A percentile compares a stretch with the other conserved stretches of the same genome.
Conservation (phyloP, 1,140 invertebrate species). For the Amphibalanus amphitrite region DNA sequence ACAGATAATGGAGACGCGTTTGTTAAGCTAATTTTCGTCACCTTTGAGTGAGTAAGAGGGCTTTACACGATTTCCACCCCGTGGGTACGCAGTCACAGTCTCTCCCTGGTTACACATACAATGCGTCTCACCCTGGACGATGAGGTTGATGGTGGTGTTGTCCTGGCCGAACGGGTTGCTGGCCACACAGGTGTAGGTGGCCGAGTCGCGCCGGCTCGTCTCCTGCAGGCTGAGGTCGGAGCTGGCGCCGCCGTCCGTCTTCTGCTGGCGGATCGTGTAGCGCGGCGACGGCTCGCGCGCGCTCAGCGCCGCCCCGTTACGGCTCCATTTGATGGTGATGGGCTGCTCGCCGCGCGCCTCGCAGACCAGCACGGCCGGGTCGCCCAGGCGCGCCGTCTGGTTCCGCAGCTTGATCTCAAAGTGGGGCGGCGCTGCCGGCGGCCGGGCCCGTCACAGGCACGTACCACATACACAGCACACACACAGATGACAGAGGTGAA, state of each 20-base stretch:
- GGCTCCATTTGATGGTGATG: slow-evolving; percentile 88
- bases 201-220: slow-evolving; percentile 75
- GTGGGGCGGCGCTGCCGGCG: slow-evolving; percentile 75
- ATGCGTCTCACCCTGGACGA: slow-evolving; percentile 56
- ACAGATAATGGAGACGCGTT: no score
- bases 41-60: no score
- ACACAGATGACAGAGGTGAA: no score
- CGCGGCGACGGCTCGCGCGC: slow-evolving; percentile 25
- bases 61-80: no score
- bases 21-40: no score
- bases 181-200: slow-evolving; percentile 82
- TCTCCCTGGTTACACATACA: no score
- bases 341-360: slow-evolving; percentile 93
- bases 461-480: no score
- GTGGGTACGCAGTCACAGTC: no score
- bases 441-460: no score
- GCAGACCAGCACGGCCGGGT: slow-evolving; percentile 81
- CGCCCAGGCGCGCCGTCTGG: slow-evolving; percentile 69
- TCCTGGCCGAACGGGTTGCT: slow-evolving; percentile 89
- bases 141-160: slow-evolving; percentile 86
- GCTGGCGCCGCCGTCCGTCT: slow-evolving; percentile 62
- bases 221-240: slow-evolving; percentile 76
- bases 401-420: slow-evolving; percentile 82
- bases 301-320: slow-evolving; percentile 53
- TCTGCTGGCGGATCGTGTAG: slow-evolving; percentile 82